Evolutionary conservation across 2,113 vertebrate genomes (phyloP).

Genomic region (Hypomesus transpacificus): DNA sequence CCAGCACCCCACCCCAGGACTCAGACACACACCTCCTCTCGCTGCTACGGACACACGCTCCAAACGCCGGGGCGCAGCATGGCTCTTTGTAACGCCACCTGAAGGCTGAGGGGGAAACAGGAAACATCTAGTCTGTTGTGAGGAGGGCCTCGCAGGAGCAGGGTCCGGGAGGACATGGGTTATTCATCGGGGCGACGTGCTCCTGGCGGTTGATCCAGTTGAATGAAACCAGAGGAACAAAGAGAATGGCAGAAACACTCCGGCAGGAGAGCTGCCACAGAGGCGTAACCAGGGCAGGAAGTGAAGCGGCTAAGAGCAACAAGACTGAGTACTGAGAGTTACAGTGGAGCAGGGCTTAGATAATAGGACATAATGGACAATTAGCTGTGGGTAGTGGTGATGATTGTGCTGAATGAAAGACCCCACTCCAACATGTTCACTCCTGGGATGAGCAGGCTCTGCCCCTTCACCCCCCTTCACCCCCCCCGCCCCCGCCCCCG

Average conservation of each 20-base stretch:
- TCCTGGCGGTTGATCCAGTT: conserved; percentile 29
- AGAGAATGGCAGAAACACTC: conserved; percentile 47
- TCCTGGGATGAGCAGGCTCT: conserved; percentile 1
- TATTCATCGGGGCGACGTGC: neutral
- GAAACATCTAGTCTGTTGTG: no score
- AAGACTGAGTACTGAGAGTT: no score
- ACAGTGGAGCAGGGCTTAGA: conserved; percentile 40
- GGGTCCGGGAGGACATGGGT: neutral
- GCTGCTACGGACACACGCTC: no score
- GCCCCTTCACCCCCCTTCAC: neutral
- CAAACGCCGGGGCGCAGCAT: no score
- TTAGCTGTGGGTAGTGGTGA: conserved; percentile 63
- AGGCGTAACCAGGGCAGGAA: conserved; percentile 31
- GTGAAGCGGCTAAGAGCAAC: neutral
- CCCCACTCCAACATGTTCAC: conserved; percentile 55
- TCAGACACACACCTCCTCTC: neutral
- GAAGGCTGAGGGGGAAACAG: no score
- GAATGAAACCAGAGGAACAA: conserved; percentile 50
- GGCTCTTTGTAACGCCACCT: no score
- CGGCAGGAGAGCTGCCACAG: conserved; percentile 9
- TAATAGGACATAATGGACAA: conserved; percentile 73
- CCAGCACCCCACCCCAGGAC: neutral
- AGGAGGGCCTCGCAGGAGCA: no score
- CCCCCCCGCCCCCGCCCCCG: no score
- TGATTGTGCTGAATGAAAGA: conserved; percentile 56